Conservation (phyloP, 2,797 vertebrate species). For the Helicolenus hilgendorfi region DNA sequence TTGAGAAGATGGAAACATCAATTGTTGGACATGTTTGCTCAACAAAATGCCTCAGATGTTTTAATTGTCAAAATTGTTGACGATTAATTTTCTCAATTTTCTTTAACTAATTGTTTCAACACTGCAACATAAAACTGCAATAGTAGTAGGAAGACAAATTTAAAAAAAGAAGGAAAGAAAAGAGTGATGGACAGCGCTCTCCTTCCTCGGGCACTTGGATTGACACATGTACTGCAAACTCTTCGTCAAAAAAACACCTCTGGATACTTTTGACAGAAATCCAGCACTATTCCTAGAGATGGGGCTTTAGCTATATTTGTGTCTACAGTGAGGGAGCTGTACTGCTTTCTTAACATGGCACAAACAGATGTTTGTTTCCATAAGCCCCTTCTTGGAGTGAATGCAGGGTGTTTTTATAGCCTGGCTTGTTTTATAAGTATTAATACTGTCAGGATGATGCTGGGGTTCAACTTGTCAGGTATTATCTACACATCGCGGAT, state of each 20-base stretch:
- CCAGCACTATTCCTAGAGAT: conserved; percentile 63
- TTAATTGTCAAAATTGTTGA: not conserved
- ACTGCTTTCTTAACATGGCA: conserved; percentile 65
- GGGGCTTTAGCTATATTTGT: conserved; percentile 64
- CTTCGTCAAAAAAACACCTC: conserved; percentile 17
- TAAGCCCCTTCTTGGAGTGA: conserved; percentile 57
- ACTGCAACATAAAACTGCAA: not conserved
- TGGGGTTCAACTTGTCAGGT: conserved; percentile 77
- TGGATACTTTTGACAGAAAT: conserved; percentile 55
- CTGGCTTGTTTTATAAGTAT: conserved; percentile 72
- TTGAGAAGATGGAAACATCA: not conserved
- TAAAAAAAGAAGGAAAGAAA: not conserved
- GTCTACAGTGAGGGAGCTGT: conserved; percentile 54
- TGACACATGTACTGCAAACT: conserved; percentile 9
- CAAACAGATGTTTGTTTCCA: conserved; percentile 76
- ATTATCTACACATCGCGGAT: conserved; percentile 66
- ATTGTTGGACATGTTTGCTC: not conserved
- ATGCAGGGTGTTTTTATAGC: conserved; percentile 73
- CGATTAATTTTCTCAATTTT: not conserved
- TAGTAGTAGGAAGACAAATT: not conserved
- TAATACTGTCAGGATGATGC: conserved; percentile 74
- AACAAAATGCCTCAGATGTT: not conserved
- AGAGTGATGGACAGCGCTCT: not conserved
- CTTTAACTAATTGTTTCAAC: not conserved
- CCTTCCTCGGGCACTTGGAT: not conserved